Conservation (phyloP, 2,797 vertebrate species). For the Antennarius maculatus region DNA sequence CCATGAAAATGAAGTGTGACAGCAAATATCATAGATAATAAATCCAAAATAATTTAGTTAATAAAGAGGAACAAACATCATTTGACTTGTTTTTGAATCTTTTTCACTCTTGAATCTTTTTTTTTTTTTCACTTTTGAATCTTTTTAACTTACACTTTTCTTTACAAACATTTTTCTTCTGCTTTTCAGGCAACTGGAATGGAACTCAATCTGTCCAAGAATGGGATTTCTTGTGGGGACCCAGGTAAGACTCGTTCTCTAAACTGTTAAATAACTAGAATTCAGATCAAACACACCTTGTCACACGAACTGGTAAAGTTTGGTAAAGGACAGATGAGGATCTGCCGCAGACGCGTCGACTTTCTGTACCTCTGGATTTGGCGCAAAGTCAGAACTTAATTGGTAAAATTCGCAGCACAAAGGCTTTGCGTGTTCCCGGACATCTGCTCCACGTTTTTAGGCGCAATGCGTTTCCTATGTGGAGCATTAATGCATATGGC, state of each 20-base stretch:
- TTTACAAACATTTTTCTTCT: slow-evolving; percentile 17
- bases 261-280: background rate
- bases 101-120: background rate
- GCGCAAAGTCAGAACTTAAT: background rate
- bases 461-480: background rate
- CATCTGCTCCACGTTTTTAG: slow-evolving; percentile 19
- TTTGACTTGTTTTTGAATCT: background rate
- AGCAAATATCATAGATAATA: background rate
- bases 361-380: background rate
- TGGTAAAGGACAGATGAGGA: background rate
- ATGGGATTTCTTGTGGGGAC: slow-evolving; percentile 71
- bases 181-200: slow-evolving; percentile 76
- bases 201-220: slow-evolving; percentile 83
- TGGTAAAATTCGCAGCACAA: background rate
- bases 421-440: slow-evolving; percentile 6
- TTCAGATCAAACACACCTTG: too few relatives aligned
- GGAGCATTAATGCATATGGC: background rate
- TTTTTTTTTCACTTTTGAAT: too few relatives aligned
- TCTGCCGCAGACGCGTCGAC: background rate
- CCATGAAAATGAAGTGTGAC: background rate
- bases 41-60: background rate
- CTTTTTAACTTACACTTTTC: too few relatives aligned
- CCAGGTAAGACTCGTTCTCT: slow-evolving; percentile 62
- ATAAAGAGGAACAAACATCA: too few relatives aligned
- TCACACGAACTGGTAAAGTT: background rate